Conservation (phyloP, 2,888 invertebrate genomes). For the Spodoptera picta region DNA sequence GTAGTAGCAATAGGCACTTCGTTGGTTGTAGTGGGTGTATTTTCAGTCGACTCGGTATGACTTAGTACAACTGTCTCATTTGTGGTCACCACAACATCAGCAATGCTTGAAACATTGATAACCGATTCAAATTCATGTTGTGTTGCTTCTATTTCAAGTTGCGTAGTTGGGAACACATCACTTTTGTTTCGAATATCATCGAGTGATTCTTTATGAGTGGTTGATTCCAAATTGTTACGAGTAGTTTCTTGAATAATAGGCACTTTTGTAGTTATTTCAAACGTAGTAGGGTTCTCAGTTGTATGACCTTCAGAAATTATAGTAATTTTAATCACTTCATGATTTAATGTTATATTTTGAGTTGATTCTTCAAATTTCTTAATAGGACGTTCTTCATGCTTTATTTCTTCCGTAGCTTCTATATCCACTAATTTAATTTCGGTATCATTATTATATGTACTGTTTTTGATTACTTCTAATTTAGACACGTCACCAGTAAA, state of each 20-base stretch:
- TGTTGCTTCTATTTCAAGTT: slow-evolving; percentile 27
- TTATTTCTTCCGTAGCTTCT: slow-evolving; percentile 48
- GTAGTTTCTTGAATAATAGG: slow-evolving; percentile 65
- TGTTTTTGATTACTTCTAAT: slow-evolving; percentile 56
- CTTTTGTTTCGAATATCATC: slow-evolving; percentile 36
- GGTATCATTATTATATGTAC: slow-evolving; percentile 51
- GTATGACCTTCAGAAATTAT: slow-evolving; percentile 64
- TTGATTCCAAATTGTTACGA: not conserved
- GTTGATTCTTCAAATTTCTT: slow-evolving; percentile 40
- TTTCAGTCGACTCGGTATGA: slow-evolving; percentile 34
- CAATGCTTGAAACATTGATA: slow-evolving; percentile 32
- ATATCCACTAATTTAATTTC: slow-evolving; percentile 50
- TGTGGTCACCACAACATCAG: not conserved
- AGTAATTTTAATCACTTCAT: slow-evolving; percentile 71
- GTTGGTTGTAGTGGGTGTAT: slow-evolving; percentile 31
- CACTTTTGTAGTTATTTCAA: slow-evolving; percentile 74
- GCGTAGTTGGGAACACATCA: slow-evolving; percentile 25
- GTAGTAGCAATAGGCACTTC: slow-evolving; percentile 23
- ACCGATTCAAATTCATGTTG: slow-evolving; percentile 26
- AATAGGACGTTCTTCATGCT: slow-evolving; percentile 18
- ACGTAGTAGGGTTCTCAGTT: slow-evolving; percentile 59
- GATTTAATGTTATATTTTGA: slow-evolving; percentile 54
- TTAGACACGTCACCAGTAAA: slow-evolving; percentile 63
- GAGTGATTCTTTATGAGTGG: slow-evolving; percentile 14
- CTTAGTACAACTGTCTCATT: slow-evolving; percentile 24